Evolutionary conservation across 2,888 invertebrate species (phyloP).

Genomic region (Hypomecis atomaria): DNA sequence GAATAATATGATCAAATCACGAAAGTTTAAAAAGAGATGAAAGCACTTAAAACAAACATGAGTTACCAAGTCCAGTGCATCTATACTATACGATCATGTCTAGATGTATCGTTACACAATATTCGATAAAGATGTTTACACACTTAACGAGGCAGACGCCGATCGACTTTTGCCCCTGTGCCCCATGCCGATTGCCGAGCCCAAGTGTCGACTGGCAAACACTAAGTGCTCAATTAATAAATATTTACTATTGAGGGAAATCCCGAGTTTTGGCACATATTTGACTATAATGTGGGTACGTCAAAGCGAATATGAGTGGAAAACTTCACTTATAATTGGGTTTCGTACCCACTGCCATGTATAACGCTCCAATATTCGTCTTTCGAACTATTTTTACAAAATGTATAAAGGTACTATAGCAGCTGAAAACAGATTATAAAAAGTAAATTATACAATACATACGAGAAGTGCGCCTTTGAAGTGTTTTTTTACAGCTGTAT

Average conservation of each 20-base stretch:
- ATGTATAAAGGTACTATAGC: no score
- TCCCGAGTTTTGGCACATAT: slow-evolving; percentile 50
- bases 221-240: slow-evolving; percentile 42
- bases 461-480: no score
- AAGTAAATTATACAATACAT: no score
- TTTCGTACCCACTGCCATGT: no score
- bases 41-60: background rate
- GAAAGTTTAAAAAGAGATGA: no score
- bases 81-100: background rate
- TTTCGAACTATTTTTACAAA: no score
- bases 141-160: slow-evolving; percentile 8
- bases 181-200: slow-evolving; percentile 9
- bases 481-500: no score
- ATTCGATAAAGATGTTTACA: slow-evolving; percentile 19
- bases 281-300: slow-evolving; percentile 27
- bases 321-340: background rate
- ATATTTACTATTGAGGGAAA: slow-evolving; percentile 56
- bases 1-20: no score
- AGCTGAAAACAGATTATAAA: no score
- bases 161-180: slow-evolving; percentile 26
- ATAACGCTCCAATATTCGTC: no score
- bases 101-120: slow-evolving; percentile 3
- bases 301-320: background rate
- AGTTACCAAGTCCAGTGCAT: background rate
- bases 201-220: slow-evolving; percentile 31